phyloP scores from a whole-genome alignment of 1,140 invertebrate species.

The Polyergus mexicanus region DNA sequence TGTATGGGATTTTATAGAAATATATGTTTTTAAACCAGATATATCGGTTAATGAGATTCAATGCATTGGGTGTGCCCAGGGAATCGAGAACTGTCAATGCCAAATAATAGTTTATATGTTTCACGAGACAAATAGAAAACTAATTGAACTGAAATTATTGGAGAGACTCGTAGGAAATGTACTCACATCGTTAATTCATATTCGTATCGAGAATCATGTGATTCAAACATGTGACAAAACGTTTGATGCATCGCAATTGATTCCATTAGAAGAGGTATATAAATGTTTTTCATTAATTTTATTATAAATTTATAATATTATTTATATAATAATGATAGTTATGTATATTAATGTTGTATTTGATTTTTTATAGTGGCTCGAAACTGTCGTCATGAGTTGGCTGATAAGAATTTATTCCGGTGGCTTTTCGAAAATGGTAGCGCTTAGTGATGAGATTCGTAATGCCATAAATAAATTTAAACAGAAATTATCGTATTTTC shows the following conservation, averaged over 20 bases:
- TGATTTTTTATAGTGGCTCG: conserved; percentile 89
- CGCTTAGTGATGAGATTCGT: conserved; percentile 86
- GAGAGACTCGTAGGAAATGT: conserved; percentile 93
- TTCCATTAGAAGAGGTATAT: conserved; percentile 90
- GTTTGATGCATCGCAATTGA: conserved; percentile 93
- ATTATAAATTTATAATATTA: background rate
- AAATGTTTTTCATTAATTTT: conserved; percentile 16
- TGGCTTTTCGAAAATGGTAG: conserved; percentile 87
- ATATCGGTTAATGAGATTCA: conserved; percentile 87
- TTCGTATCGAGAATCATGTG: conserved; percentile 93
- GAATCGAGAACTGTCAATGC: conserved; percentile 91
- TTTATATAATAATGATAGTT: background rate
- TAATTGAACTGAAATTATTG: conserved; percentile 92
- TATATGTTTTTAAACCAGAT: conserved; percentile 77
- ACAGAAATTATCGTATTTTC: conserved; percentile 93
- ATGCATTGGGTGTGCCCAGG: conserved; percentile 91
- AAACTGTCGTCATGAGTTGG: conserved; percentile 94
- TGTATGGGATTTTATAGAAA: background rate
- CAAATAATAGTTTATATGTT: conserved; percentile 91
- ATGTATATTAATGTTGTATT: conserved; percentile 32
- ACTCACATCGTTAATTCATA: conserved; percentile 93
- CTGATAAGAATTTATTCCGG: conserved; percentile 92
- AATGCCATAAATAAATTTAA: conserved; percentile 90
- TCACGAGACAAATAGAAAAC: conserved; percentile 91
- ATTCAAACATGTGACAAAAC: conserved; percentile 93